These are phyloP conservation scores for Seira ritae DNA, from an alignment of 2,888 invertebrate species.

Conservation along the genomic window DNA sequence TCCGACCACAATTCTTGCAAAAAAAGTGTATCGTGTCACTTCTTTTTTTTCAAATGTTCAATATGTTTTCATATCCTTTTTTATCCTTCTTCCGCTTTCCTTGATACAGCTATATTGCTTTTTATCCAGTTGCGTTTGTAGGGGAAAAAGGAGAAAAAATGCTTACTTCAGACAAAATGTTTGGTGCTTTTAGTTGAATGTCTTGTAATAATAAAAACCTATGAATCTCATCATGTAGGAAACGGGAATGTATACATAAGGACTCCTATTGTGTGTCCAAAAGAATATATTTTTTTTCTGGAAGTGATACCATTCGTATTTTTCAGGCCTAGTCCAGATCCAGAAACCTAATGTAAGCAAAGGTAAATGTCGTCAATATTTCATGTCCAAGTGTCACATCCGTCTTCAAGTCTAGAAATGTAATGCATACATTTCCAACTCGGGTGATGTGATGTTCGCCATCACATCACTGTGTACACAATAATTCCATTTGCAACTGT, in stretches of 20 bases:
- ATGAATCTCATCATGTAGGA: constrained; percentile 9
- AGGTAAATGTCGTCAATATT: constrained; percentile 57
- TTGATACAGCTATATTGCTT: background rate
- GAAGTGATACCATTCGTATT: background rate
- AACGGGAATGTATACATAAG: background rate
- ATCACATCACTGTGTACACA: constrained; percentile 3
- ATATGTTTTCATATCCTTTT: constrained; percentile 42
- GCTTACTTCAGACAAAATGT: constrained; percentile 14
- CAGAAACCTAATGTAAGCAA: background rate
- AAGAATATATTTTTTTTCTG: background rate
- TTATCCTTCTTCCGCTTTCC: constrained; percentile 14
- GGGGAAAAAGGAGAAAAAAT: background rate
- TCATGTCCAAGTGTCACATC: constrained; percentile 61
- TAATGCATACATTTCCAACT: constrained; percentile 36
- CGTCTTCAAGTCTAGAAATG: constrained; percentile 30
- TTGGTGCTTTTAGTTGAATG: constrained; percentile 1
- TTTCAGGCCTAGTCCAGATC: background rate
- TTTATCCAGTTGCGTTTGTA: background rate
- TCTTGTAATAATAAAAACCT: background rate
- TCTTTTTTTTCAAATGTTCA: constrained; percentile 49
- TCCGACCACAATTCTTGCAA: constrained; percentile 19
- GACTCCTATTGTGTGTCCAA: constrained; percentile 5
- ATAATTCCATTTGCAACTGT: background rate
- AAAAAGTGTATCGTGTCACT: constrained; percentile 48
- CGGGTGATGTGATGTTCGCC: background rate